A percentile compares a stretch with the other conserved stretches of the same genome.
phyloP scores from a whole-genome alignment of 2,113 vertebrate genomes.

The Ardeotis arabs region DNA sequence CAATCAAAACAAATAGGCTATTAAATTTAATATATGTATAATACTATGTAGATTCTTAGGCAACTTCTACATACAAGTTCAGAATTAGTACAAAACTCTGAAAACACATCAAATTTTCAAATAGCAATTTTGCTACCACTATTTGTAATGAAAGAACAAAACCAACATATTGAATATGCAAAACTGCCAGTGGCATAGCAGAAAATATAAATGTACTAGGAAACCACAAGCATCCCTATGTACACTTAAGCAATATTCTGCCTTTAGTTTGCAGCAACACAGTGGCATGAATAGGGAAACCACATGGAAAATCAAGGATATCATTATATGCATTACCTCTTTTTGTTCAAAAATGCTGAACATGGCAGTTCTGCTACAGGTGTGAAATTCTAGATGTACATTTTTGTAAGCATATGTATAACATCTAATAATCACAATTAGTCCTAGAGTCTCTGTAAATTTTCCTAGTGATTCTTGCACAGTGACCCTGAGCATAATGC shows the following conservation, averaged over 20 bases:
- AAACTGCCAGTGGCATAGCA: not conserved
- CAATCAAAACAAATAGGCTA: not conserved
- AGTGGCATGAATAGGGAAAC: not conserved
- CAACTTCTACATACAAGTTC: not conserved
- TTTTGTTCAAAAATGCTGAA: not conserved
- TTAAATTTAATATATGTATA: not conserved
- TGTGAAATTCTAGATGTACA: not conserved
- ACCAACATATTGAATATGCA: not conserved
- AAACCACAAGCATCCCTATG: not conserved
- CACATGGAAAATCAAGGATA: not conserved
- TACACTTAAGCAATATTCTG: not conserved
- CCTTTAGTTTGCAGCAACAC: not conserved
- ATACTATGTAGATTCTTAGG: not conserved
- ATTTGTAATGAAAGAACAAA: not conserved
- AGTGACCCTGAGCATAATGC: not conserved
- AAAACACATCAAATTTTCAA: not conserved
- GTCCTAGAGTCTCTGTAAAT: not conserved
- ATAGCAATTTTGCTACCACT: not conserved
- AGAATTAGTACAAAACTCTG: not conserved
- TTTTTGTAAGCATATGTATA: not conserved
- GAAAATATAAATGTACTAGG: not conserved
- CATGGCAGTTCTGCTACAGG: not conserved
- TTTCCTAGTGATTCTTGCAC: not conserved
- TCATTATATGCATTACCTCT: not conserved
- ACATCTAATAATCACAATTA: not conserved